A percentile compares a stretch with the other conserved stretches of the same genome.
These are phyloP conservation scores for Panorpa germanica DNA, from an alignment of 2,888 invertebrate species.

Conservation along the genomic window DNA sequence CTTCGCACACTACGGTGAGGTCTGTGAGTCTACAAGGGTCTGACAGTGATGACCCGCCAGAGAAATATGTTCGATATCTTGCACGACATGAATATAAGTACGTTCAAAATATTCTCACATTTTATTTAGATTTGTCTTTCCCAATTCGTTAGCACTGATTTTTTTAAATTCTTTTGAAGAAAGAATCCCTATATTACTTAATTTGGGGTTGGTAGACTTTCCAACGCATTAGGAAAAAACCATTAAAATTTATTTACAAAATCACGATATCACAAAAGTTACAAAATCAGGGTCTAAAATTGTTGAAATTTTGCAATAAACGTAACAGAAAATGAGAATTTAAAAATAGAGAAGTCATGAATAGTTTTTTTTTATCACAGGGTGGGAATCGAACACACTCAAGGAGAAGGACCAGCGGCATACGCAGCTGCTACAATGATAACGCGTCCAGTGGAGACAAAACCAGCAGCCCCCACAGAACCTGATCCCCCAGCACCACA, in stretches of 20 bases:
- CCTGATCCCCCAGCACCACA: constrained; percentile 23
- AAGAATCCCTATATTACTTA: too few species aligned
- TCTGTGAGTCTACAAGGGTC: constrained; percentile 81
- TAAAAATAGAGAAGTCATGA: constrained; percentile 2
- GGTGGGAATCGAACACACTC: constrained; percentile 79
- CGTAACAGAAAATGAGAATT: constrained; percentile 1
- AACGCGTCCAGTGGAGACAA: constrained; percentile 20
- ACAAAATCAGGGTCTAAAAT: too few species aligned
- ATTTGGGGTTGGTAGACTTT: not conserved
- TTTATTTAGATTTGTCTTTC: not conserved
- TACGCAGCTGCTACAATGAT: constrained; percentile 42
- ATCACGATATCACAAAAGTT: too few species aligned
- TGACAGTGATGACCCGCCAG: constrained; percentile 78
- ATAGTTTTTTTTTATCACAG: constrained; percentile 21
- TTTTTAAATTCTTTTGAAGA: not conserved
- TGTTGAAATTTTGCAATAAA: not conserved
- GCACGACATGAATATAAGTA: constrained; percentile 90
- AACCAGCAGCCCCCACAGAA: constrained; percentile 17
- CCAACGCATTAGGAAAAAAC: not conserved
- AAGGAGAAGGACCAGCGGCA: constrained; percentile 48
- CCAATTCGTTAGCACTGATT: not conserved
- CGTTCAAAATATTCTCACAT: constrained; percentile 16
- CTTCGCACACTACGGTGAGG: constrained; percentile 86
- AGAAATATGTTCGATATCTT: constrained; percentile 93
- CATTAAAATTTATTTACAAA: constrained; percentile 9